Conservation (phyloP, 2,797 vertebrate genomes). For the Neomorphus geoffroyi region DNA sequence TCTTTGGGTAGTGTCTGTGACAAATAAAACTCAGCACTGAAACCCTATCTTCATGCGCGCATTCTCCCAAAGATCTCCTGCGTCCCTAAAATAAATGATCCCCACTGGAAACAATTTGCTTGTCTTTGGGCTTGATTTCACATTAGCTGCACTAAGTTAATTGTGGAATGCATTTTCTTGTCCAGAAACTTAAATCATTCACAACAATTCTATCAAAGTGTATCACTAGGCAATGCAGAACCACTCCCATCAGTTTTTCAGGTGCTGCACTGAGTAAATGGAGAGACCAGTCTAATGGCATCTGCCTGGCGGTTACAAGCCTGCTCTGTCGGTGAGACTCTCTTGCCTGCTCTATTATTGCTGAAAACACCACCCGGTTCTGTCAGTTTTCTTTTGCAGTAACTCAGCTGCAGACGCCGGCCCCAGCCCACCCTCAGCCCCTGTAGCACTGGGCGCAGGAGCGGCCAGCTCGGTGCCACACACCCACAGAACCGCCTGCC, state of each 20-base stretch:
- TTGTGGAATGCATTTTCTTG: not conserved
- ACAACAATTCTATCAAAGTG: not conserved
- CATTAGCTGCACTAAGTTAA: not conserved
- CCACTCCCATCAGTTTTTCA: not conserved
- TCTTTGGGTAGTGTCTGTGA: not conserved
- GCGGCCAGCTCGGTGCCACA: accelerated
- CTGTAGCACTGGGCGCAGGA: not conserved
- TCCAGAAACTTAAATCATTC: not conserved
- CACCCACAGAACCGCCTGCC: not conserved
- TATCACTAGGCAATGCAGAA: not conserved
- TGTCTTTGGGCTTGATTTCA: not conserved
- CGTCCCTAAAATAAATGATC: not conserved
- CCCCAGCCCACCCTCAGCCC: no score
- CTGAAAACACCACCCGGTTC: not conserved
- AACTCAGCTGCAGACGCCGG: no score
- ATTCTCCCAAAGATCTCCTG: not conserved
- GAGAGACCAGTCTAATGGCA: not conserved
- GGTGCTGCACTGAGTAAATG: not conserved
- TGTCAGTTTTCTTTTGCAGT: accelerated
- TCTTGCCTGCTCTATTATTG: not conserved
- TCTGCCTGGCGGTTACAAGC: accelerated
- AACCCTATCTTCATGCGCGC: not conserved
- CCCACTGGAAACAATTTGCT: not conserved
- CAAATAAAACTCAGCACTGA: not conserved
- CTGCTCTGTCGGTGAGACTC: not conserved